Conservation (phyloP, 2,888 invertebrate genomes). For the Gastracanthus pulcherrimus region DNA sequence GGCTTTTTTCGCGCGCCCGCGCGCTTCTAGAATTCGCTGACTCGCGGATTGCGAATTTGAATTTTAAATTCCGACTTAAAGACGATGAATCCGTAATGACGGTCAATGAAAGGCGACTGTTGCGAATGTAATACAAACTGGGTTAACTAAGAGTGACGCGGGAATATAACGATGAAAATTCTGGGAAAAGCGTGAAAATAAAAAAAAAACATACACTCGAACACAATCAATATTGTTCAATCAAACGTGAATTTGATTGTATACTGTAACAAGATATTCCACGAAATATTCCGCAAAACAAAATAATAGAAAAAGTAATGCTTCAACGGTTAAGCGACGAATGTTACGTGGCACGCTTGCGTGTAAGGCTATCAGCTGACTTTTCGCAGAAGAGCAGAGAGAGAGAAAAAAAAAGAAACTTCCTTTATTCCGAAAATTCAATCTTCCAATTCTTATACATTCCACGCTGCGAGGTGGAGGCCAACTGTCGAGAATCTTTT, state of each 20-base stretch:
- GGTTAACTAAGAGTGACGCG: neutral
- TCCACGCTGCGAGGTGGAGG: neutral
- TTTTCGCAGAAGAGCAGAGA: neutral
- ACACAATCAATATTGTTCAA: neutral
- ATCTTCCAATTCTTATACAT: neutral
- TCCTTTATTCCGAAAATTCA: neutral
- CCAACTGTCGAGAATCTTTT: neutral
- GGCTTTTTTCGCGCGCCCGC: neutral
- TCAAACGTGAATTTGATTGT: neutral
- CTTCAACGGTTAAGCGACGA: neutral
- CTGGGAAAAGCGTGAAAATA: neutral
- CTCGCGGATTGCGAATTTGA: neutral
- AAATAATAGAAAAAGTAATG: neutral
- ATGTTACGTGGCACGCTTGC: neutral
- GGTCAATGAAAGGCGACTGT: neutral
- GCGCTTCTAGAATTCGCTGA: neutral
- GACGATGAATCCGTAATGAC: neutral
- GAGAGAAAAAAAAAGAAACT: neutral
- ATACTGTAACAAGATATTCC: neutral
- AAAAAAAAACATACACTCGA: too few relatives aligned
- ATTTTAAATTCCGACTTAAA: constrained; percentile 28
- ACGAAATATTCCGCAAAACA: neutral
- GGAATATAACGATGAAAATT: too few relatives aligned
- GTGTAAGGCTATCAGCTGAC: neutral
- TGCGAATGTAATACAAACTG: neutral